These are phyloP conservation scores for Melanchra persicariae DNA, from an alignment of 2,888 invertebrate genomes.

Conservation along the genomic window DNA sequence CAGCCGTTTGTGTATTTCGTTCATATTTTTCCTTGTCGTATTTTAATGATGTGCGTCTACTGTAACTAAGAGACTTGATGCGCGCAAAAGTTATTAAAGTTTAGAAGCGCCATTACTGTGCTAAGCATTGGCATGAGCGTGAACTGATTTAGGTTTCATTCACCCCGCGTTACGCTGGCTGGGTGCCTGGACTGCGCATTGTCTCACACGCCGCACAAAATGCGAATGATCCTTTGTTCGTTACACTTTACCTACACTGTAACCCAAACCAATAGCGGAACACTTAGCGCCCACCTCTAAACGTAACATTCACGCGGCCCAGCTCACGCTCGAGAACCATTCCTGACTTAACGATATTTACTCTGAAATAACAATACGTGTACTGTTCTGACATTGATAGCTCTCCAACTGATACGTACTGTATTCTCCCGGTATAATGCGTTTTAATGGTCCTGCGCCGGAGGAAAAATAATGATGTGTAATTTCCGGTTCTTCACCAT, in stretches of 20 bases:
- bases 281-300: constrained; percentile 84
- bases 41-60: constrained; percentile 62
- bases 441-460: constrained; percentile 53
- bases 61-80: constrained; percentile 54
- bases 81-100: constrained; percentile 62
- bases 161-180: constrained; percentile 86
- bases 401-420: constrained; percentile 73
- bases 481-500: constrained; percentile 60
- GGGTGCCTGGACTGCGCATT: constrained; percentile 83
- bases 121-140: constrained; percentile 71
- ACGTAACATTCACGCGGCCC: constrained; percentile 79
- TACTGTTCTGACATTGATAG: constrained; percentile 76
- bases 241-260: constrained; percentile 84
- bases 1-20: constrained; percentile 54
- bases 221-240: constrained; percentile 88
- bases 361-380: constrained; percentile 78
- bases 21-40: constrained; percentile 59
- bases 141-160: constrained; percentile 87
- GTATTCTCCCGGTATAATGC: constrained; percentile 54
- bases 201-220: constrained; percentile 82
- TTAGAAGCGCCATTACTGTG: constrained; percentile 56
- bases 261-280: constrained; percentile 81
- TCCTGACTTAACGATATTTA: constrained; percentile 82
- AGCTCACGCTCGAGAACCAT: constrained; percentile 75
- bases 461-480: constrained; percentile 61